Conservation (phyloP, 2,888 invertebrate genomes). For the Athalia circularis region DNA sequence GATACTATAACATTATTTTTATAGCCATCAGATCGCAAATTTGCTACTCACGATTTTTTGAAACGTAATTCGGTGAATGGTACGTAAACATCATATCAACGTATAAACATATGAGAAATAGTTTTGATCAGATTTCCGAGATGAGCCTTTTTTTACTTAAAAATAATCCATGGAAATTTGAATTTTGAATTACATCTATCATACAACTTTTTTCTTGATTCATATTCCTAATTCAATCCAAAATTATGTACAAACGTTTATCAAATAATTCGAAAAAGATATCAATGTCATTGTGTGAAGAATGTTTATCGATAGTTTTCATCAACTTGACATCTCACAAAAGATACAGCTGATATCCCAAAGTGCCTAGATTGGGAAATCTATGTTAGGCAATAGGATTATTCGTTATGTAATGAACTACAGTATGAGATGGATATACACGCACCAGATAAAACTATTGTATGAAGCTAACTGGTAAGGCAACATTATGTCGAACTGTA, state of each 20-base stretch:
- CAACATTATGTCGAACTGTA: conserved; percentile 20
- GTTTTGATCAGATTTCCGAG: too few relatives aligned
- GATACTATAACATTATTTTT: background rate
- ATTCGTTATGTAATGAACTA: background rate
- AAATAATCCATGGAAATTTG: background rate
- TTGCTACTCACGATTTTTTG: too few relatives aligned
- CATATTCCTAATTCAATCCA: background rate
- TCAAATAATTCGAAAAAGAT: background rate
- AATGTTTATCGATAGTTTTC: conserved; percentile 11
- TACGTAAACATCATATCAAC: too few relatives aligned
- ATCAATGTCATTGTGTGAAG: background rate
- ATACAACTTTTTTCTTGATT: background rate
- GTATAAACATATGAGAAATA: too few relatives aligned
- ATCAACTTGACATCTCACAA: background rate
- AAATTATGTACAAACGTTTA: background rate
- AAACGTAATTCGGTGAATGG: too few relatives aligned
- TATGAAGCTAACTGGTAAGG: background rate
- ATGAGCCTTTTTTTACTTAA: too few relatives aligned
- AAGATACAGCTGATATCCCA: background rate
- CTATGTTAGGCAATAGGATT: background rate
- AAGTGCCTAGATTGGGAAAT: conserved; percentile 33
- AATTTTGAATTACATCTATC: background rate
- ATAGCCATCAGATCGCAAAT: background rate
- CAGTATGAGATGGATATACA: conserved; percentile 6
- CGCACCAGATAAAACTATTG: background rate